phyloP scores from a whole-genome alignment of 2,113 vertebrate genomes.

The Arenaria interpres region DNA sequence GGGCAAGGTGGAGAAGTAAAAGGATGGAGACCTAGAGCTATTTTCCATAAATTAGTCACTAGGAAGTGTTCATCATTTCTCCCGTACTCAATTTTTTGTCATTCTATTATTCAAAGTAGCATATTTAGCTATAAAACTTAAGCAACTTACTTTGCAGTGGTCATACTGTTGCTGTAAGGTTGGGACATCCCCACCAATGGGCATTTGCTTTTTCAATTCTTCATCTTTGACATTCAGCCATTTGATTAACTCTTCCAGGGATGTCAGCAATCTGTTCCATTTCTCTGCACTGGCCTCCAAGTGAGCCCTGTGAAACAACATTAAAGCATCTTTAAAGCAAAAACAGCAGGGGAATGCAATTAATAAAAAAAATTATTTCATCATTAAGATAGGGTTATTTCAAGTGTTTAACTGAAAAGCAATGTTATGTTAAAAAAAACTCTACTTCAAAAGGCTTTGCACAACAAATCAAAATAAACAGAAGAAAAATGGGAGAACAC shows the following conservation, averaged over 20 bases:
- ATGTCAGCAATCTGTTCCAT: conserved; percentile 88
- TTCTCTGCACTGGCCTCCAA: conserved; percentile 95
- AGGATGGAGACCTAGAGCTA: background rate
- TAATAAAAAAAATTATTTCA: background rate
- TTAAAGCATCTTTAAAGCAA: background rate
- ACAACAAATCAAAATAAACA: background rate
- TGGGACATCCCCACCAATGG: conserved; percentile 91
- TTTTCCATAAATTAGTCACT: background rate
- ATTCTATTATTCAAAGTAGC: background rate
- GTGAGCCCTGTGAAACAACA: conserved; percentile 81
- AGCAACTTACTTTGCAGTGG: conserved; percentile 85
- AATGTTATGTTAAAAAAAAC: background rate
- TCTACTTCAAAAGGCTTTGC: background rate
- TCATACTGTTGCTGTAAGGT: conserved; percentile 91
- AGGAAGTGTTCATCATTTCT: background rate
- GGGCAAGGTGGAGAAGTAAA: background rate
- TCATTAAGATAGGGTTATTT: background rate
- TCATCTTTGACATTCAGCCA: conserved; percentile 96
- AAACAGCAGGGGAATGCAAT: background rate
- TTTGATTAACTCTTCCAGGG: conserved; percentile 91
- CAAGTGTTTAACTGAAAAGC: background rate
- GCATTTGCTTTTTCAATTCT: conserved; percentile 94
- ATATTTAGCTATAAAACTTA: background rate
- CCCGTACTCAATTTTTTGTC: background rate
- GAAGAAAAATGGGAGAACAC: background rate